Conservation (phyloP, 1,140 invertebrate genomes). For the Whitmania pigra region DNA sequence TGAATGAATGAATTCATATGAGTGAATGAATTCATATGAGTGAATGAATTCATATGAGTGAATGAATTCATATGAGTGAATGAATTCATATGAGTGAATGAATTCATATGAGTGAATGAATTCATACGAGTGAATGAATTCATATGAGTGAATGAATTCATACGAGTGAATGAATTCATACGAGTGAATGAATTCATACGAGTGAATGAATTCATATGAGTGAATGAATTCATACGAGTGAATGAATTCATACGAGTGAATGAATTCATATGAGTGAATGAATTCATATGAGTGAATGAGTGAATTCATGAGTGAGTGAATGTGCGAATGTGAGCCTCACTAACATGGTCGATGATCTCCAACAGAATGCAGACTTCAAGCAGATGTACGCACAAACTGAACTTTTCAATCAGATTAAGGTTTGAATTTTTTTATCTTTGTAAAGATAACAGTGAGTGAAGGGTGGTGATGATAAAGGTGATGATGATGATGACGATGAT, state of each 20-base stretch:
- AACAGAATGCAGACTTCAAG: conserved; percentile 26
- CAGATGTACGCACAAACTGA: conserved; percentile 26
- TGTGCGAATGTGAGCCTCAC: neutral
- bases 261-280: neutral
- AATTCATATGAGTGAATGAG: neutral
- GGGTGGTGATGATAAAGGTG: neutral
- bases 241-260: neutral
- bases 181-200: neutral
- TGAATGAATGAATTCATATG: neutral
- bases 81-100: too few species aligned
- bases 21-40: neutral
- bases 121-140: neutral
- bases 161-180: neutral
- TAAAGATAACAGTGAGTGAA: neutral
- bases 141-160: neutral
- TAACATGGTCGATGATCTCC: neutral
- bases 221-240: too few species aligned
- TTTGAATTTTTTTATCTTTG: conserved; percentile 10
- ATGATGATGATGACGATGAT: neutral
- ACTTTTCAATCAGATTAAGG: conserved; percentile 26
- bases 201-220: neutral
- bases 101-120: neutral
- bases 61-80: neutral
- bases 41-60: neutral
- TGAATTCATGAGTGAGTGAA: neutral